Percentiles rank a stretch among this genome's conserved stretches.
These are phyloP conservation scores for Pachypsylla venusta DNA, from an alignment of 1,140 invertebrate species.

Conservation along the genomic window DNA sequence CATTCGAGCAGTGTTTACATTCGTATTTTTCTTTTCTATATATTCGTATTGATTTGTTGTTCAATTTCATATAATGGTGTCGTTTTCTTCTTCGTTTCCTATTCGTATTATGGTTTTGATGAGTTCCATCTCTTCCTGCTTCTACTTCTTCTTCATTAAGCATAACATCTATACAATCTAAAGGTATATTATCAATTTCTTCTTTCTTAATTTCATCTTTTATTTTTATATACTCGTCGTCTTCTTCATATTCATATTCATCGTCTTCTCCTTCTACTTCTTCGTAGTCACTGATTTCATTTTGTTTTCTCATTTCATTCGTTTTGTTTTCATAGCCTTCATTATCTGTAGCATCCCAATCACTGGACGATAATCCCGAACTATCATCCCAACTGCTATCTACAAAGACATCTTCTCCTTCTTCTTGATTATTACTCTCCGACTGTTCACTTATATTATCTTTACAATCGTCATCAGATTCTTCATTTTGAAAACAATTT, in stretches of 20 bases:
- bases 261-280: no score
- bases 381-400: background rate
- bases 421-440: background rate
- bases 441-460: no score
- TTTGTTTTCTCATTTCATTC: background rate
- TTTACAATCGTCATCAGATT: no score
- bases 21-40: background rate
- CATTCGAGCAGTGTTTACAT: background rate
- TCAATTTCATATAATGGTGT: background rate
- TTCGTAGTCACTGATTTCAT: background rate
- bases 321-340: background rate
- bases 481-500: no score
- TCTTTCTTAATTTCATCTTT: background rate
- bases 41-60: background rate
- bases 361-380: background rate
- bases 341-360: background rate
- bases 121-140: background rate
- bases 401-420: background rate
- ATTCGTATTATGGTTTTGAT: no score
- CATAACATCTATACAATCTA: background rate
- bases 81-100: background rate
- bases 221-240: background rate
- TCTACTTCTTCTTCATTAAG: background rate
- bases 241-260: background rate
- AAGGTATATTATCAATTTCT: background rate